These are phyloP conservation scores for Xiphorhynchus erythropygius DNA, from an alignment of 2,797 vertebrate species.

Conservation along the genomic window DNA sequence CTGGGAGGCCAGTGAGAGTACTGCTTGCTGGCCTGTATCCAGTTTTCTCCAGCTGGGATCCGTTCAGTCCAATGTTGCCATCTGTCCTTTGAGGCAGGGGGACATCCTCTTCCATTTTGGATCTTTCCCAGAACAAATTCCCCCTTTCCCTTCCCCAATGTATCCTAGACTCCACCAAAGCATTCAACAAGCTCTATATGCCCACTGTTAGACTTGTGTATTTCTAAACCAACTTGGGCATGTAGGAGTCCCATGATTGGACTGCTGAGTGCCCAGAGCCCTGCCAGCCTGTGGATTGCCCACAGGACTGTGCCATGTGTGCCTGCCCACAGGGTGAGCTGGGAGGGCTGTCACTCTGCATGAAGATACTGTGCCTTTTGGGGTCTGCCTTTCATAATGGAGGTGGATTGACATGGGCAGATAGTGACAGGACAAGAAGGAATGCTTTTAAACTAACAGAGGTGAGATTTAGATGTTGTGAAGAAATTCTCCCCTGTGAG, in stretches of 20 bases:
- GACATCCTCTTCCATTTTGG: conserved; percentile 36
- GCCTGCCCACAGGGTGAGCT: neutral
- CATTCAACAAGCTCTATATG: neutral
- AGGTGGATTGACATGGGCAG: neutral
- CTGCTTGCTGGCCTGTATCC: conserved; percentile 57
- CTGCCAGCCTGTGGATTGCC: neutral
- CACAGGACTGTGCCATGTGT: neutral
- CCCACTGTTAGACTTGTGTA: accelerated
- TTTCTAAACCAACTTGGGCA: neutral
- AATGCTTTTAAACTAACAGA: neutral
- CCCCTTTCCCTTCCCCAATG: neutral
- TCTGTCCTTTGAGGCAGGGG: conserved; percentile 64
- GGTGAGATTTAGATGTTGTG: neutral
- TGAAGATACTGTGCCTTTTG: neutral
- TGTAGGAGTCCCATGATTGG: neutral
- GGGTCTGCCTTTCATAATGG: neutral
- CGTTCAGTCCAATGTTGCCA: conserved; percentile 62
- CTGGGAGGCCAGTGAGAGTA: conserved; percentile 53
- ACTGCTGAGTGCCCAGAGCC: neutral
- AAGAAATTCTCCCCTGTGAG: neutral
- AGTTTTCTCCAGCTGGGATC: conserved; percentile 69
- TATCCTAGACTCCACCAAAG: neutral
- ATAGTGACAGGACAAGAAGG: neutral
- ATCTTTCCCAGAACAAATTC: conserved; percentile 2
- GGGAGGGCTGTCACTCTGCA: neutral